Evolutionary conservation across 37 sponge, comb jelly and placozoan genomes (phyloP).

Genomic region (Eunapius fragilis): DNA sequence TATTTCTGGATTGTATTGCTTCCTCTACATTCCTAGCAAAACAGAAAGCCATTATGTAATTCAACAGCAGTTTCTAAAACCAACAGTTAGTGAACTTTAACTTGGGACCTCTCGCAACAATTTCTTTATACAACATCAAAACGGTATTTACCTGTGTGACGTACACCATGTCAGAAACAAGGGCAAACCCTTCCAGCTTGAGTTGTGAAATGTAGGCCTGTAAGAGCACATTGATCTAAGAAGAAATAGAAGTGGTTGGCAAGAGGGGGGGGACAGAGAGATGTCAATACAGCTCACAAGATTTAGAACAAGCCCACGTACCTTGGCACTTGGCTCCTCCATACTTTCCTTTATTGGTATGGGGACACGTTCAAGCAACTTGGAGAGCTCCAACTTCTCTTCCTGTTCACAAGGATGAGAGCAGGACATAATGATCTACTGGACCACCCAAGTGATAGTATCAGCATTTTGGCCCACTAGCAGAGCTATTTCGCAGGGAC

Average conservation of each 20-base stretch:
- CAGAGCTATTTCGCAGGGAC: too few species aligned
- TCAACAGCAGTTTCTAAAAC: too few species aligned
- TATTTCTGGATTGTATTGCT: too few species aligned
- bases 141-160: slow-evolving; percentile 81
- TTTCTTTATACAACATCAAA: too few species aligned
- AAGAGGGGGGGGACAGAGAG: background rate
- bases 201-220: slow-evolving; percentile 99
- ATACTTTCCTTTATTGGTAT: slow-evolving; percentile 98
- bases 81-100: too few species aligned
- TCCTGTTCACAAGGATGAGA: slow-evolving; percentile 43
- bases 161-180: slow-evolving; percentile 97
- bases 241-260: background rate
- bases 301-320: background rate
- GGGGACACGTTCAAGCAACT: slow-evolving; percentile 93
- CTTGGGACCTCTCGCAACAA: too few species aligned
- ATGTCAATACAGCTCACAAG: background rate
- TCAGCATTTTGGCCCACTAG: too few species aligned
- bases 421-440: background rate
- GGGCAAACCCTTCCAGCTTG: slow-evolving; percentile 98
- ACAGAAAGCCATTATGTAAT: too few species aligned
- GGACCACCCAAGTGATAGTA: background rate
- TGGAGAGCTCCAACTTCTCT: slow-evolving; percentile 94
- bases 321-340: slow-evolving; percentile 99
- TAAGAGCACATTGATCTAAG: slow-evolving; percentile 88
- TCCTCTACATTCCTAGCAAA: too few species aligned